phyloP scores from a whole-genome alignment of 2,797 vertebrate species.

The Characodon lateralis region DNA sequence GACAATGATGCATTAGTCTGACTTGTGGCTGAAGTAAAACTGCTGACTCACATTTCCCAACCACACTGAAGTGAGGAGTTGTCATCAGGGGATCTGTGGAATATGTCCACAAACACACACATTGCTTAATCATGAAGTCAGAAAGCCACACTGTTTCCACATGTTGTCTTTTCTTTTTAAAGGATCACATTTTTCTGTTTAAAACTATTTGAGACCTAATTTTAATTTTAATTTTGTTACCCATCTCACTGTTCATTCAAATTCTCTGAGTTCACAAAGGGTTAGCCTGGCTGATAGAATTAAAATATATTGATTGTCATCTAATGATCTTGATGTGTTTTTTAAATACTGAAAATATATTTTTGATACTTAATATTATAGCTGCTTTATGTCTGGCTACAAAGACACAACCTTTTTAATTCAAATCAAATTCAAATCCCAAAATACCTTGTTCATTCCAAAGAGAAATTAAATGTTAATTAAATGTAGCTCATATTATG shows the following conservation, averaged over 20 bases:
- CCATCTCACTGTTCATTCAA: conserved; percentile 3
- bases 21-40: conserved; percentile 9
- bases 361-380: not conserved
- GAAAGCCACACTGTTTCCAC: not conserved
- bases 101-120: not conserved
- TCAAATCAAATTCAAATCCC: no score
- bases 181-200: not conserved
- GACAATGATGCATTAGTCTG: conserved; percentile 12
- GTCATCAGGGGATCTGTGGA: conserved; percentile 11
- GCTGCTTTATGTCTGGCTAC: not conserved
- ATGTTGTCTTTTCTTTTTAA: not conserved
- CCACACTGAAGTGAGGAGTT: conserved; percentile 24
- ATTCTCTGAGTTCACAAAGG: not conserved
- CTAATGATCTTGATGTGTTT: no score
- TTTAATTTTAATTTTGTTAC: not conserved
- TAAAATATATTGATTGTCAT: not conserved
- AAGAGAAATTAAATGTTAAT: no score
- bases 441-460: no score
- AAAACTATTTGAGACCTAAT: not conserved
- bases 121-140: conserved; percentile 10
- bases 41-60: conserved; percentile 55
- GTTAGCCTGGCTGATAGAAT: not conserved
- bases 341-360: no score
- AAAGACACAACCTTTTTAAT: not conserved
- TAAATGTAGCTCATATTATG: no score